Base-by-base conservation (phyloP, 2,797 vertebrate genomes). In the Xerus rutilus region DNA sequence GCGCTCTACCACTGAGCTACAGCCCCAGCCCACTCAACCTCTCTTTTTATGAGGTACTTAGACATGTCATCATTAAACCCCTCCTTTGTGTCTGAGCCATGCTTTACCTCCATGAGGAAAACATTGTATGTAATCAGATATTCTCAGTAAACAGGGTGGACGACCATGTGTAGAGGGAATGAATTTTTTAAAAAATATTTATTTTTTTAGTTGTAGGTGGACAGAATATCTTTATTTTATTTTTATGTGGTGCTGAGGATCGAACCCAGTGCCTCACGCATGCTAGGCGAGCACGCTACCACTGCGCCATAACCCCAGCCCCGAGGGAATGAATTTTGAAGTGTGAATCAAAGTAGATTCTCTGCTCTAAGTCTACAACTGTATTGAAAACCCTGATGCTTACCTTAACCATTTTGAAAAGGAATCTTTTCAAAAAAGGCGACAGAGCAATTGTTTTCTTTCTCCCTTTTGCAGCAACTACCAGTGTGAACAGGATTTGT, bases 341-440 rank as follows among this genome's bases (percentile, higher is more conserved):
- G 81, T 86, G 52, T 52, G 74, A 93, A 72, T 57, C 59, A 82
- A 92, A 87, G 35, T 74, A 54, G 62, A 77, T 49, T 65, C 35
- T 92, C 52, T 32, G 52, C 25, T 76, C 15, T 6, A 28, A n/a
- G 64, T 54, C 32, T 47, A 12, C 5, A 52, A 84, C 45, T 70
- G 59, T 65, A 5, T 30, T 43, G 72, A 59, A 86, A 95, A 67
- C 57, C 25, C 49, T 13, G 57, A 78, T 54, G 5, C 39, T 49
- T 47, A 43, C 15, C 39, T 64, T 52, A 81, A 57, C 45, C 45
- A 14, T 52, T 32, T 15, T 7, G 30, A 43, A 91, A 91, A 76
- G 52, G 20, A 82, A 57, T 52, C 21, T 17, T 45, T 57, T 57
- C 54, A 57, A 21, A 21, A 57, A 57, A 89, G 14, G 52, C 23